Evolutionary conservation across 2,888 invertebrate genomes (phyloP).

Genomic region (Megamerina dolium): DNA sequence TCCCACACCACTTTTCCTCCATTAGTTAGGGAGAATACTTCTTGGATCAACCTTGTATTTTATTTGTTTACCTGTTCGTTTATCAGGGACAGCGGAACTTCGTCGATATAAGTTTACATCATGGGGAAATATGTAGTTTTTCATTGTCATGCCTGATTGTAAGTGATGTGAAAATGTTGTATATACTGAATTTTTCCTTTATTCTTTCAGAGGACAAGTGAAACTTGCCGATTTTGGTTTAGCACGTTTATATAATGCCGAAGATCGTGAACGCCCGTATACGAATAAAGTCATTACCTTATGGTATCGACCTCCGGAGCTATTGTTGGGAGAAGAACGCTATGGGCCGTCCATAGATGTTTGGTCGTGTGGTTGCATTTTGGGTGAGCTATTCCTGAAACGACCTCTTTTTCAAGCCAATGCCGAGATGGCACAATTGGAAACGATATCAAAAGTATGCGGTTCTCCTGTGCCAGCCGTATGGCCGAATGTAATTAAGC

Average conservation of each 20-base stretch:
- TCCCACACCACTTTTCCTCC: too few relatives aligned
- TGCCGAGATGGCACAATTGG: slow-evolving; percentile 87
- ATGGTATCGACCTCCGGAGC: slow-evolving; percentile 98
- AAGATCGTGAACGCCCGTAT: slow-evolving; percentile 91
- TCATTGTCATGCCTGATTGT: too few relatives aligned
- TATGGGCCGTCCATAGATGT: slow-evolving; percentile 98
- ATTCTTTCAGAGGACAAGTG: slow-evolving; percentile 80
- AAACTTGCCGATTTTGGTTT: slow-evolving; percentile 98
- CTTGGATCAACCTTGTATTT: too few relatives aligned
- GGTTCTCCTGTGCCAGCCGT: slow-evolving; percentile 94
- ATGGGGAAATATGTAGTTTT: too few relatives aligned
- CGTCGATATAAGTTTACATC: too few relatives aligned
- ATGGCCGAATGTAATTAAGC: slow-evolving; percentile 92
- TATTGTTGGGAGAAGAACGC: slow-evolving; percentile 90
- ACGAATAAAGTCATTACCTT: slow-evolving; percentile 98
- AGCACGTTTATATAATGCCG: slow-evolving; percentile 91
- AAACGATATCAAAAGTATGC: slow-evolving; percentile 88
- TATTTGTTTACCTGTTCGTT: too few relatives aligned
- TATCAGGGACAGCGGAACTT: too few relatives aligned
- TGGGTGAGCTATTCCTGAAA: slow-evolving; percentile 94
- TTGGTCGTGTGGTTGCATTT: slow-evolving; percentile 99
- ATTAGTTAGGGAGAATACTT: too few relatives aligned
- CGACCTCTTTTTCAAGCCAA: slow-evolving; percentile 95
- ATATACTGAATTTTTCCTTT: slow-evolving; percentile 1
- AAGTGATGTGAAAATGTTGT: too few relatives aligned